Conservation (phyloP, 2,888 invertebrate genomes). For the Polyploca ridens region DNA sequence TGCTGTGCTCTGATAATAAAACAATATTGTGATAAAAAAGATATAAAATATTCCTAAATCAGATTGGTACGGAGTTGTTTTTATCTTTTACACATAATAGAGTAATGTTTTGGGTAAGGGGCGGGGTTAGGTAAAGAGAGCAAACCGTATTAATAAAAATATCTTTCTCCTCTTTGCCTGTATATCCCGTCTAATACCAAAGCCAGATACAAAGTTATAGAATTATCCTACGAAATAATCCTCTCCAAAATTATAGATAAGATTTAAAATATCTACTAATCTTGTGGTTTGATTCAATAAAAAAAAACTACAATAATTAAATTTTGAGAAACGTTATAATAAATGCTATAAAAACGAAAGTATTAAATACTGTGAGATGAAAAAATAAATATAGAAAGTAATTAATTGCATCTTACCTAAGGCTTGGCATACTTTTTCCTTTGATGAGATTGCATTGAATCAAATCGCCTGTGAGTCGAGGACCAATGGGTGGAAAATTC, state of each 20-base stretch:
- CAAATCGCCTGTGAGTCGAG: constrained; percentile 78
- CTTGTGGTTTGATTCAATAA: neutral
- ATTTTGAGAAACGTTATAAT: neutral
- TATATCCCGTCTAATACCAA: constrained; percentile 10
- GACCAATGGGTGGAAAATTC: constrained; percentile 85
- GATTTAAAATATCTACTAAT: neutral
- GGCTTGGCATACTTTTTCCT: constrained; percentile 98
- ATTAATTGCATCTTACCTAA: constrained; percentile 88
- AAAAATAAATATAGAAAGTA: constrained; percentile 20
- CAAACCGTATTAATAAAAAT: neutral
- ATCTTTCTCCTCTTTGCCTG: constrained; percentile 11
- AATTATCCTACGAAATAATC: neutral
- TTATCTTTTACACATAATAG: neutral
- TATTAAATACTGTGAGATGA: constrained; percentile 9
- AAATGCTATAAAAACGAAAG: neutral
- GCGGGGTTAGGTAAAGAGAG: neutral
- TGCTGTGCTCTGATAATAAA: constrained; percentile 67
- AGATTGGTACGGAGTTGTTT: neutral
- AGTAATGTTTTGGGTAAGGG: neutral
- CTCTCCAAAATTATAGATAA: constrained; percentile 14
- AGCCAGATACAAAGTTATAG: constrained; percentile 15
- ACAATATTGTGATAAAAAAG: constrained; percentile 30
- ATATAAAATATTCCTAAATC: neutral
- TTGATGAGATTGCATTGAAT: constrained; percentile 90
- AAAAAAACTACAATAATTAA: neutral